Percentiles rank a stretch among this genome's conserved stretches.
Evolutionary conservation across 2,113 vertebrate genomes (phyloP).

Genomic region (Rhombomys opimus): DNA sequence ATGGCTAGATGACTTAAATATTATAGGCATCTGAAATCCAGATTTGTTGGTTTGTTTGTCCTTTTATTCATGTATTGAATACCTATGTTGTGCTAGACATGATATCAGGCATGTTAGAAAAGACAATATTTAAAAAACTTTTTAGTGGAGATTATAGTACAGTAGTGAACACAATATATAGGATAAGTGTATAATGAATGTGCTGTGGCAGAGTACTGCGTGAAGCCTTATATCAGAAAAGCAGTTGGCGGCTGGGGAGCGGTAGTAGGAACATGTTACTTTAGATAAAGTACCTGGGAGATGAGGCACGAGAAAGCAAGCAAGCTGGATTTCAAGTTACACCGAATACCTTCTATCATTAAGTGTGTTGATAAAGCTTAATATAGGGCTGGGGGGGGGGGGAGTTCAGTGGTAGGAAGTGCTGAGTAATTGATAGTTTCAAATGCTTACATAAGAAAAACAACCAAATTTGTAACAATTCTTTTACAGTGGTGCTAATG

Average conservation of each 20-base stretch:
- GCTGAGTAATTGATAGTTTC: not conserved
- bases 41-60: not conserved
- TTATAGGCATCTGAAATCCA: not conserved
- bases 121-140: not conserved
- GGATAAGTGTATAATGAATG: not conserved
- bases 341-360: not conserved
- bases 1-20: not conserved
- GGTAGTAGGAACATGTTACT: not conserved
- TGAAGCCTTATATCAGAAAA: not conserved
- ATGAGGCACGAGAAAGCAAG: not conserved
- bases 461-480: not conserved
- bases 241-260: not conserved
- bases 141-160: not conserved
- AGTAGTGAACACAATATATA: not conserved
- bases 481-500: not conserved
- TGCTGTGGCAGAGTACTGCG: not conserved
- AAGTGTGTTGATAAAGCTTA: not conserved
- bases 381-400: too few relatives aligned
- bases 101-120: not conserved
- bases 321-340: not conserved
- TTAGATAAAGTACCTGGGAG: not conserved
- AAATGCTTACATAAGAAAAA: not conserved
- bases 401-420: not conserved
- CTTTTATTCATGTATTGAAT: not conserved
- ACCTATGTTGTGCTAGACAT: not conserved